phyloP scores from a whole-genome alignment of 2,888 invertebrate species.

The Spisula solida region DNA sequence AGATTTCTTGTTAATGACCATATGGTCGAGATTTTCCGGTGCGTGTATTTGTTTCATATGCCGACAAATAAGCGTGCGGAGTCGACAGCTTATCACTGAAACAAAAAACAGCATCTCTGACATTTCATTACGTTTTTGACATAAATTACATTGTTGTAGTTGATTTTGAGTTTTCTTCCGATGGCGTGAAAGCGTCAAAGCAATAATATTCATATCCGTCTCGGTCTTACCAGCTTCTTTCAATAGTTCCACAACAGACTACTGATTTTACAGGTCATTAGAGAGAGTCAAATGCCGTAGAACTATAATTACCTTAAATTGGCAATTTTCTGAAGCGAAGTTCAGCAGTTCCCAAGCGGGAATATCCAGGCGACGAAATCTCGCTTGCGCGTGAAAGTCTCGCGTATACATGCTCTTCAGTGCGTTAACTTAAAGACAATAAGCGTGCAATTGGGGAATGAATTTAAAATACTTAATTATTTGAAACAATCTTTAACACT shows the following conservation, averaged over 20 bases:
- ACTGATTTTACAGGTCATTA: conserved; percentile 65
- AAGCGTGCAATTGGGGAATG: conserved; percentile 57
- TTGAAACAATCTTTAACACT: conserved; percentile 58
- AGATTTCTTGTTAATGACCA: not conserved
- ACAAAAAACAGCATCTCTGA: conserved; percentile 30
- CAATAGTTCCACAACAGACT: conserved; percentile 33
- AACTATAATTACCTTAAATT: conserved; percentile 66
- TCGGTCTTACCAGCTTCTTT: conserved; percentile 33
- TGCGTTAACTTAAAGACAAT: conserved; percentile 57
- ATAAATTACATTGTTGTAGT: conserved; percentile 37
- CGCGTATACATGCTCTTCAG: conserved; percentile 52
- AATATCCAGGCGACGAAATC: conserved; percentile 51
- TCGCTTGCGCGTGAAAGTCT: conserved; percentile 56
- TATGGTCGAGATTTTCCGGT: not conserved
- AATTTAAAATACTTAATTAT: conserved; percentile 63
- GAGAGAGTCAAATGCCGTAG: conserved; percentile 64
- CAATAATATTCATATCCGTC: conserved; percentile 45
- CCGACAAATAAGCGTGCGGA: not conserved
- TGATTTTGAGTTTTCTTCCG: conserved; percentile 33
- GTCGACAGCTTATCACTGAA: not conserved
- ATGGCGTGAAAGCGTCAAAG: conserved; percentile 31
- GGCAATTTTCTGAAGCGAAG: conserved; percentile 67
- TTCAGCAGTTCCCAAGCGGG: conserved; percentile 52
- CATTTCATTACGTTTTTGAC: conserved; percentile 44
- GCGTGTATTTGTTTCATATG: conserved; percentile 7